Evolutionary conservation across 2,113 vertebrate genomes (phyloP).

Genomic region (Calyptommatus sinebrachiatus): DNA sequence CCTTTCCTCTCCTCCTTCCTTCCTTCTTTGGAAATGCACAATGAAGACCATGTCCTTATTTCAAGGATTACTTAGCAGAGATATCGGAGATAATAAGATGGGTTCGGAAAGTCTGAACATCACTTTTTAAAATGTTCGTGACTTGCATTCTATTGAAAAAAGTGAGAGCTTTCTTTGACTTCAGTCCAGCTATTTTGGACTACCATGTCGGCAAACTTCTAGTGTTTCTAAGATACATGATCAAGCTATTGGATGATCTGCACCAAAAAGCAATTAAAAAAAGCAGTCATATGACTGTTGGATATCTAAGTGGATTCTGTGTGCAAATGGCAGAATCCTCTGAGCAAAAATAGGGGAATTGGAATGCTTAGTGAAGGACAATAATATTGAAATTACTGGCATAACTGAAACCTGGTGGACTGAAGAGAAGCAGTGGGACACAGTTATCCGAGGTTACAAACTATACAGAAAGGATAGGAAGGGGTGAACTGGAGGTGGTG

Average conservation of each 20-base stretch:
- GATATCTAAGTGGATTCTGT: no score
- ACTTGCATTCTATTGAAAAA: neutral
- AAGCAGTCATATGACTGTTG: neutral
- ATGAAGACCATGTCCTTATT: neutral
- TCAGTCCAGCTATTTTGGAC: neutral
- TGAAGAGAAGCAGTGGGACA: no score
- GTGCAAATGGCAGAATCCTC: no score
- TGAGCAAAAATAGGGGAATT: no score
- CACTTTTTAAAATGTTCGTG: neutral
- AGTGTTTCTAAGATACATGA: neutral
- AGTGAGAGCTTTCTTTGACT: neutral
- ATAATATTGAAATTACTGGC: no score
- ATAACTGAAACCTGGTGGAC: no score
- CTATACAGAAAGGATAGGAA: no score
- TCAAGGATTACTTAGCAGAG: neutral
- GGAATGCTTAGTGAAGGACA: no score
- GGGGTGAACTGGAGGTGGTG: no score
- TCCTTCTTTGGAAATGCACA: neutral
- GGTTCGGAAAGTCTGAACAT: no score
- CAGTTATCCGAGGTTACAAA: no score
- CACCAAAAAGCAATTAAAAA: neutral
- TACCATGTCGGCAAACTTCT: neutral
- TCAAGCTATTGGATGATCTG: neutral
- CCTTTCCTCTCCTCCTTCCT: neutral
- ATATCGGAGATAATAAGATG: neutral